These are phyloP conservation scores for Phrynocephalus vlangalii DNA, from an alignment of 2,797 vertebrate genomes.

Conservation along the genomic window DNA sequence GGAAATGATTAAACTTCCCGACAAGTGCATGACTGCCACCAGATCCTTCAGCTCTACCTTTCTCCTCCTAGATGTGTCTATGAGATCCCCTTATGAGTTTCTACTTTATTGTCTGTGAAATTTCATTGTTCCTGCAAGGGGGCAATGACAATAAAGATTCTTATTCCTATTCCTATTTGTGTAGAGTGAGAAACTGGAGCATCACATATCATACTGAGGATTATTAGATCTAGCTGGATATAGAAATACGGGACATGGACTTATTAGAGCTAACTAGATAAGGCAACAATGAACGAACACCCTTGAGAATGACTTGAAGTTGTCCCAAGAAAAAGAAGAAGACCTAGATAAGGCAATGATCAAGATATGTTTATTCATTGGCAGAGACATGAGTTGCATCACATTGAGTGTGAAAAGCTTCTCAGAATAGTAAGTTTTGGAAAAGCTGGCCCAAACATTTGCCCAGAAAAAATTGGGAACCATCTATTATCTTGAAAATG, in stretches of 20 bases:
- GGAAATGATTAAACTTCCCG: neutral
- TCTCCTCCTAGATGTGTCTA: neutral
- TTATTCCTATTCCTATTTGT: neutral
- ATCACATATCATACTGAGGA: neutral
- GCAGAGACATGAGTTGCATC: neutral
- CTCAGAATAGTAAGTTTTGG: neutral
- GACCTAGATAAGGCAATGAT: too few species aligned
- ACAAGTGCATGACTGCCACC: neutral
- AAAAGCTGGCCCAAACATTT: neutral
- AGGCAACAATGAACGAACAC: too few species aligned
- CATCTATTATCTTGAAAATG: neutral
- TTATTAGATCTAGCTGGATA: neutral
- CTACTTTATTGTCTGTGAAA: neutral
- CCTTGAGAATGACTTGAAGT: too few species aligned
- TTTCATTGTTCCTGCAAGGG: too few species aligned
- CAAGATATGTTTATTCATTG: neutral
- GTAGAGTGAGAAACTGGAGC: neutral
- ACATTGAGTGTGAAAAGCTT: neutral
- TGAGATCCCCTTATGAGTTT: neutral
- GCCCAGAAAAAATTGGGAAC: neutral
- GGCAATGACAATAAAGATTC: too few species aligned
- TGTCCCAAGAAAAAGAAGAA: too few species aligned
- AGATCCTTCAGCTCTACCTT: neutral
- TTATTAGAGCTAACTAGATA: too few species aligned
- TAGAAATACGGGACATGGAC: too few species aligned